A percentile compares a stretch with the other conserved stretches of the same genome.
Conservation (phyloP, 2,797 vertebrate species). For the Galago senegalensis region DNA sequence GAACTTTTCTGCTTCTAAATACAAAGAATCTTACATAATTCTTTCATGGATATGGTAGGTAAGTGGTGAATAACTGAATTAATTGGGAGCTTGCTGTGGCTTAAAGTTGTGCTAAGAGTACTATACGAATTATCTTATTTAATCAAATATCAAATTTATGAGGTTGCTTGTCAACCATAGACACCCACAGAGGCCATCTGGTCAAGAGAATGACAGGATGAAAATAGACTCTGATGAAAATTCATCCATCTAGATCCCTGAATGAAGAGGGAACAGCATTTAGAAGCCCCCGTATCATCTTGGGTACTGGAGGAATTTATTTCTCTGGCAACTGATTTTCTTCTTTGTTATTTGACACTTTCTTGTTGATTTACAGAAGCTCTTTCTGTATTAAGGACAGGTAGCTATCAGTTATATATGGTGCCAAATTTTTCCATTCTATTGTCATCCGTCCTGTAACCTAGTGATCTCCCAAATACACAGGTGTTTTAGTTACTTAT, state of each 20-base stretch:
- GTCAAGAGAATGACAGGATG: neutral
- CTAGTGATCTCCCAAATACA: neutral
- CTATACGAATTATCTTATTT: neutral
- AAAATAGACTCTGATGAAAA: neutral
- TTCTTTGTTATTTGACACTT: neutral
- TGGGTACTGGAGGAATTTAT: neutral
- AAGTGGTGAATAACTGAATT: neutral
- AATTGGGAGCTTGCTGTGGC: neutral
- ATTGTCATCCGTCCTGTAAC: conserved; percentile 41
- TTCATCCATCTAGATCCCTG: neutral
- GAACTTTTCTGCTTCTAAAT: neutral
- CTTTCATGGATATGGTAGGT: neutral
- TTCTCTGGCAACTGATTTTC: conserved; percentile 3
- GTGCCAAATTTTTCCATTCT: neutral
- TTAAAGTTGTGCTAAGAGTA: neutral
- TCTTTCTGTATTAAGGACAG: conserved; percentile 53
- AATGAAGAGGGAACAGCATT: neutral
- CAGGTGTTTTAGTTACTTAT: neutral
- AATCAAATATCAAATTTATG: neutral
- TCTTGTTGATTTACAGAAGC: conserved; percentile 47
- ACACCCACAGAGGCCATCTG: neutral
- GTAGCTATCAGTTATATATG: neutral
- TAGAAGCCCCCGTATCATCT: neutral
- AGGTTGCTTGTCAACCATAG: neutral
- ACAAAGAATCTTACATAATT: neutral